Evolutionary conservation across 2,113 vertebrate species (phyloP), one percentile per base, ranked within the genome.

Genomic region (Porphyrio hochstetteri): DNA sequence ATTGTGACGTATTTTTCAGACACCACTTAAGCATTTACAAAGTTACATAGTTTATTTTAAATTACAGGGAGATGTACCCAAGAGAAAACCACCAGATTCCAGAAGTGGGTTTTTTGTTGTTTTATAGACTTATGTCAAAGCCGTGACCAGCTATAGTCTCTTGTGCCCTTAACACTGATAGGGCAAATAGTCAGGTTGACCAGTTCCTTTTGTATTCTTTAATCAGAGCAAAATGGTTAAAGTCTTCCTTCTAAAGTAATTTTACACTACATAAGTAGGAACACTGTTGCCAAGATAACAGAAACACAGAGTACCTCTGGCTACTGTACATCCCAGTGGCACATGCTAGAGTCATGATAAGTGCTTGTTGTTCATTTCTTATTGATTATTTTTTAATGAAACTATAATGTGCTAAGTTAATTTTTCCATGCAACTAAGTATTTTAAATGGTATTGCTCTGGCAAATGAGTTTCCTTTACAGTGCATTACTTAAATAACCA

Each of bases 21-120:
- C 42, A 69, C 44, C 42, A 25, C 17, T 50, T 29, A 60, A 95
- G 63, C 48, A 81, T 59, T 95, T 82, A n/a, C 3, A 59, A 87
- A 95, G 79, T 86, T 92, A 70, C 71, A 44, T 11, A 78, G 82
- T 77, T 92, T 65, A 56, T 87, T 96, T 91, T 76, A 92, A 91
- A 89, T 92, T 94, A 92, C 77, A 90, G 48, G 67, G 83, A 93
- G 61, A 77, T 33, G 82, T 65, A 72, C 21, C 46, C 87, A 86
- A 65, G 56, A 76, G 69, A 91, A 86, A 85, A 70, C 15, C 28
- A 72, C 50, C 38, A 95, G 80, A 60, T 31, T 86, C 56, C 29
- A 63, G 68, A 25, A 36, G 40, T 79, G 61, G 27, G 64, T 90
- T 96, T 86, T 80, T 40, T 74, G 55, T 33, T 81, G 55, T 81